Conservation (phyloP, 2,113 vertebrate genomes). For the Mobula birostris region DNA sequence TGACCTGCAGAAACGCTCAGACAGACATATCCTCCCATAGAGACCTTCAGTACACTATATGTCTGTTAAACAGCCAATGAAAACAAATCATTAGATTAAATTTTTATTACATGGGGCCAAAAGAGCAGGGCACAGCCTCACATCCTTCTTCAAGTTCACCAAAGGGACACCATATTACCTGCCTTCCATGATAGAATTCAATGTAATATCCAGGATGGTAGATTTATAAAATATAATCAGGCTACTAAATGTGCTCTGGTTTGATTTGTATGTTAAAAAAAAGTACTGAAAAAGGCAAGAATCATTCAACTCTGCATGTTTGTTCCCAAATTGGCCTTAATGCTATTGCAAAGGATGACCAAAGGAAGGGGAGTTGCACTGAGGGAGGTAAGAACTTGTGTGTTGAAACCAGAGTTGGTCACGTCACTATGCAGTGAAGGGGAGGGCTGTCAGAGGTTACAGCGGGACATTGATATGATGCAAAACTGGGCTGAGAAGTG, state of each 20-base stretch:
- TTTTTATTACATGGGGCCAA: neutral
- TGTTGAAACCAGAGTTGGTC: neutral
- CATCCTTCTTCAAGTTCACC: neutral
- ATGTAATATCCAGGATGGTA: neutral
- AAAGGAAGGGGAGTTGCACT: neutral
- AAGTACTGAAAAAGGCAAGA: neutral
- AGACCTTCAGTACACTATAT: neutral
- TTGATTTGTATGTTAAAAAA: neutral
- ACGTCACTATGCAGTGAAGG: neutral
- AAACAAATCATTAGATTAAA: neutral
- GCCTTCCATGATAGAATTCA: neutral
- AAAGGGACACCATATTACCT: neutral
- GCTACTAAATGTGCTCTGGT: neutral
- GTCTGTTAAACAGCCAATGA: neutral
- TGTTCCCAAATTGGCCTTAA: too few species aligned
- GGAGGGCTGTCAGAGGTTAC: too few species aligned
- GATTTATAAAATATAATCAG: too few species aligned
- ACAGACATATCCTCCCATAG: neutral
- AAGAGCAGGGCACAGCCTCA: neutral
- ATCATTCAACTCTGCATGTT: neutral
- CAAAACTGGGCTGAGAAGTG: too few species aligned
- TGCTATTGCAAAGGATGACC: neutral
- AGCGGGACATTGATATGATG: too few species aligned
- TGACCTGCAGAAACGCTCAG: neutral
- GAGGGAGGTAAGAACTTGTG: neutral